Evolutionary conservation across 2,888 invertebrate genomes (phyloP), one percentile per base, ranked within the genome.

Genomic region (Parnassius apollo): DNA sequence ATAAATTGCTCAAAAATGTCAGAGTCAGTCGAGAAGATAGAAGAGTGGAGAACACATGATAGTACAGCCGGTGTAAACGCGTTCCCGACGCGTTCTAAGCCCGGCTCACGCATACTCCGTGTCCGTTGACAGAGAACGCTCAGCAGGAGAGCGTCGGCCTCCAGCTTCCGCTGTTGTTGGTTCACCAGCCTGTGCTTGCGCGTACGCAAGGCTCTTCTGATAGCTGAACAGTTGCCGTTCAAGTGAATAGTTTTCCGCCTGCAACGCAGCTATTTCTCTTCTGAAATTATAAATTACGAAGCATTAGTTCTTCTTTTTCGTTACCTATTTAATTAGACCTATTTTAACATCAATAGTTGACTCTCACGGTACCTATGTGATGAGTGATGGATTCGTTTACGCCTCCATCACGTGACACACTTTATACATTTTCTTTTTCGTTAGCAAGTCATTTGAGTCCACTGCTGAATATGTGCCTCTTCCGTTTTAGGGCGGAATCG

Each of bases 171-270:
- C 85, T 74, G 71, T 83, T 71, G 80, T 88, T 77, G 78, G 85
- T 75, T 92, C 93, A 68, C 89, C 91, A 68, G 92, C 93, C 76
- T 91, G 93, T 54, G 95, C 94, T 82, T 95, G 95, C 56, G 95
- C 95, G 75, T 93, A 94, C 56, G 96, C 95, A 67, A 96, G 92
- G 77, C 95, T 95, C 84, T 95, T 95, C 86, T 96, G 96, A 81
- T 96, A 96, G 83, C 95, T 95, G 91, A 96, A 95, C 68, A 96
- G 86, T 83, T 96, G 96, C 71, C 96, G 92, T 86, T 96, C 96
- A 75, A 96, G 91, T 66, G 95, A 95, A 83, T 96, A 95, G 82
- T 96, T 96, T 84, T 96, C 96, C n/a, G 96, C 94, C 81, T 96
- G 96, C 57, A 96, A 92, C 11, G 95, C 95, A 68, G 94, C 93